Evolutionary conservation across 2,888 invertebrate genomes (phyloP).

Genomic region (Plebejus anna): DNA sequence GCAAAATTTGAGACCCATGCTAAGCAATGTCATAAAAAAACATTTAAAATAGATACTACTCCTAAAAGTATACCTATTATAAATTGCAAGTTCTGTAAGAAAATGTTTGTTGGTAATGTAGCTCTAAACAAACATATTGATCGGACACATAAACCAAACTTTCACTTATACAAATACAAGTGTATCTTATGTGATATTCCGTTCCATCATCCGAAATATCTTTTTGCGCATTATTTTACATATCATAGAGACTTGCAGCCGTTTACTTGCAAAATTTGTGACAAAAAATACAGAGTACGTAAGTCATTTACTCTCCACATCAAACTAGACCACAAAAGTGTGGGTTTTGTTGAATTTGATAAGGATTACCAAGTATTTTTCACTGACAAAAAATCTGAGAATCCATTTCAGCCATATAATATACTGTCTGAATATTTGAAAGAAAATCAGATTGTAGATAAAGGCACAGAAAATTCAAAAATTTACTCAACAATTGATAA

Average conservation of each 20-base stretch:
- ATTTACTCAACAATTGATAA: not conserved
- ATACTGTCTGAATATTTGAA: conserved; percentile 24
- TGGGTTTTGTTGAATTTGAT: conserved; percentile 65
- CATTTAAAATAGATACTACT: conserved; percentile 47
- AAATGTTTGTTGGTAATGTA: conserved; percentile 51
- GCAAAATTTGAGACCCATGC: not conserved
- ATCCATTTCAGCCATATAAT: conserved; percentile 46
- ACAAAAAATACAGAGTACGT: conserved; percentile 52
- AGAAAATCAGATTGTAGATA: conserved; percentile 22
- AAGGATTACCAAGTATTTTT: conserved; percentile 63
- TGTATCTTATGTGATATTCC: conserved; percentile 53
- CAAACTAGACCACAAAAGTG: conserved; percentile 57
- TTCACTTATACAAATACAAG: conserved; percentile 60
- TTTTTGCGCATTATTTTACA: conserved; percentile 60
- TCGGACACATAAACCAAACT: conserved; percentile 46
- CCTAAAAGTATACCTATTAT: conserved; percentile 45
- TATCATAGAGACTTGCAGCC: conserved; percentile 58
- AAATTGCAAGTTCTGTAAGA: conserved; percentile 54
- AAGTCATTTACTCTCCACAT: conserved; percentile 65
- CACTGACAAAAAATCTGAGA: conserved; percentile 53
- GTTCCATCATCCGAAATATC: conserved; percentile 60
- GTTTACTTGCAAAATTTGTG: conserved; percentile 61
- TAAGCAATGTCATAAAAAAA: conserved; percentile 46
- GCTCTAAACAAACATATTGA: conserved; percentile 55
- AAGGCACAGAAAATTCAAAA: not conserved